Conservation (phyloP, 2,888 invertebrate genomes). For the Chloromyia formosa region DNA sequence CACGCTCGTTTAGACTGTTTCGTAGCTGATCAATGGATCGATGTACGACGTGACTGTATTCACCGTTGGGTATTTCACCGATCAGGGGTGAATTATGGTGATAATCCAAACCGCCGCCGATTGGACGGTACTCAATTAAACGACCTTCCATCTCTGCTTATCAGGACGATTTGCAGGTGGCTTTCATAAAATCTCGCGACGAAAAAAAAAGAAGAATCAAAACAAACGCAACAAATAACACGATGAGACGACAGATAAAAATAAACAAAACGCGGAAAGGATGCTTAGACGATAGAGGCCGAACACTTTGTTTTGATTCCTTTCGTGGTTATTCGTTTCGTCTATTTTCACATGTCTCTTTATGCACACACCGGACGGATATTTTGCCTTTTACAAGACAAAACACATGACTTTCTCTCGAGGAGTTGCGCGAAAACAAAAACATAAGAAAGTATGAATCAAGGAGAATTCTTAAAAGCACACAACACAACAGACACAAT, state of each 20-base stretch:
- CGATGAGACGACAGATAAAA: background rate
- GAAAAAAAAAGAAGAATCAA: background rate
- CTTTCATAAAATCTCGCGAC: background rate
- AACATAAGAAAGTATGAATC: constrained; percentile 25
- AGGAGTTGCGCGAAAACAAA: constrained; percentile 22
- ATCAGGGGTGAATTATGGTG: constrained; percentile 73
- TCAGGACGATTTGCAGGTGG: background rate
- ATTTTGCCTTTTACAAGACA: constrained; percentile 18
- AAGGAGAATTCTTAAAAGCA: constrained; percentile 26
- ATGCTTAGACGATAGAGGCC: background rate
- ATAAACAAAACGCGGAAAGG: background rate
- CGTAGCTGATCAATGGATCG: constrained; percentile 73
- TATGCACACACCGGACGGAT: constrained; percentile 19
- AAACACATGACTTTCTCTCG: constrained; percentile 25
- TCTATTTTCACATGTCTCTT: constrained; percentile 22
- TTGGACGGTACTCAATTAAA: constrained; percentile 69
- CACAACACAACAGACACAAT: constrained; percentile 41
- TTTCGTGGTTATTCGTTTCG: constrained; percentile 22
- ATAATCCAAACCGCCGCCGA: constrained; percentile 71
- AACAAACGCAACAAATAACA: background rate
- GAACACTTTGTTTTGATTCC: constrained; percentile 17
- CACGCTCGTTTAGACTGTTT: constrained; percentile 68
- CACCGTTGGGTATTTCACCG: constrained; percentile 73
- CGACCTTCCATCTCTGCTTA: constrained; percentile 66
- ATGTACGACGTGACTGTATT: constrained; percentile 73